These are phyloP conservation scores for Ernsta delagoae DNA, from an alignment of 2,888 invertebrate genomes.

Conservation along the genomic window DNA sequence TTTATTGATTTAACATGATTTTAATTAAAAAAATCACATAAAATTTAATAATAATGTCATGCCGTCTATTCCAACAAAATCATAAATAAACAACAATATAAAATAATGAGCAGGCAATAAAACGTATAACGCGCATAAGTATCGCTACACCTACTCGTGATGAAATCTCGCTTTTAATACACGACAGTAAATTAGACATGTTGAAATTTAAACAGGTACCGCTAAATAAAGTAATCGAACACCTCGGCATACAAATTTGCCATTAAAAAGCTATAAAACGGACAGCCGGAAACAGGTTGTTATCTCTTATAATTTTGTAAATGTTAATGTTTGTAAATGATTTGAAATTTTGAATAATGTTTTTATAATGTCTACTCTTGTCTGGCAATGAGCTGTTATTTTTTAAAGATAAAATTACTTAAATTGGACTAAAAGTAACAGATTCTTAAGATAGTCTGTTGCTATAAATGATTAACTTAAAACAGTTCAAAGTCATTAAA, in stretches of 20 bases:
- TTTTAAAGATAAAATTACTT: background rate
- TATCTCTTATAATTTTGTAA: background rate
- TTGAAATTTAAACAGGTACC: constrained; percentile 17
- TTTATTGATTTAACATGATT: no score
- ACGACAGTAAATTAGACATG: background rate
- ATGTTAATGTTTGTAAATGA: background rate
- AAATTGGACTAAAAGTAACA: no score
- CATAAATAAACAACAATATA: background rate
- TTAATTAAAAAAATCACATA: no score
- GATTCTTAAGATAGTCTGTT: no score
- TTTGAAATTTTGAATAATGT: background rate
- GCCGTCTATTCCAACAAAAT: background rate
- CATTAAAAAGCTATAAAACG: constrained; percentile 30
- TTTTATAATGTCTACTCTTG: background rate
- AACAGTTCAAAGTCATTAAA: background rate
- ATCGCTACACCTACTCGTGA: background rate
- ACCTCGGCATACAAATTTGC: constrained; percentile 17
- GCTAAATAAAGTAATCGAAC: constrained; percentile 26
- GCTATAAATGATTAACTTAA: background rate
- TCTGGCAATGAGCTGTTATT: background rate
- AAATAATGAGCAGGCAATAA: background rate
- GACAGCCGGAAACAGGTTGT: constrained; percentile 11
- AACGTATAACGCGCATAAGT: constrained; percentile 14
- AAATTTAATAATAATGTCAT: background rate
- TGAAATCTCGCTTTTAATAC: constrained; percentile 16